A percentile compares a stretch with the other conserved stretches of the same genome.
Evolutionary conservation across 2,113 vertebrate genomes (phyloP).

Genomic region (Myanophis thanlyinensis): DNA sequence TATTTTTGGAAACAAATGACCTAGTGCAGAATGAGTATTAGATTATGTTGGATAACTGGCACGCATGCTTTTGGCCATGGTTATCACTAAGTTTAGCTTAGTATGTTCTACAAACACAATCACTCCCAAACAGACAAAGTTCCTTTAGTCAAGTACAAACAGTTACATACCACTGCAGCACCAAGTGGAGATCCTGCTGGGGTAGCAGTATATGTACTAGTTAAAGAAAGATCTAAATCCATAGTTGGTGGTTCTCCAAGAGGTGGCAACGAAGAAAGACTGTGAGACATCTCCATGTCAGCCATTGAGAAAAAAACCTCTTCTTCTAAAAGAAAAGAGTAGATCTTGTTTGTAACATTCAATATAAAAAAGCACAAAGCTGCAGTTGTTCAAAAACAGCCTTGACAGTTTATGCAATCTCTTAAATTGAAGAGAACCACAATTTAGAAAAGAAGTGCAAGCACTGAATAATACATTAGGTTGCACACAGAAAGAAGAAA

Average conservation of each 20-base stretch:
- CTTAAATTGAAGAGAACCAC: not conserved
- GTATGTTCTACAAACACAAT: not conserved
- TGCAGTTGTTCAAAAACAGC: not conserved
- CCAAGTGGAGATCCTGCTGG: conserved; percentile 88
- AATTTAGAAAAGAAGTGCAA: not conserved
- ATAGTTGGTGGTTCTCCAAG: conserved; percentile 93
- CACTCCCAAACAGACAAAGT: not conserved
- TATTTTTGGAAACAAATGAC: not conserved
- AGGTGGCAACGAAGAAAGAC: conserved; percentile 92
- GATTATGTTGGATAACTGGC: not conserved
- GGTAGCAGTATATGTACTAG: conserved; percentile 88
- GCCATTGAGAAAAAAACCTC: conserved; percentile 99
- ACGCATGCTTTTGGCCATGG: not conserved
- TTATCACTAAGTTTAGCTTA: not conserved
- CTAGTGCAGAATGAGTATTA: not conserved
- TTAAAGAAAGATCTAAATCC: conserved; percentile 92
- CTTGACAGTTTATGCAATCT: not conserved
- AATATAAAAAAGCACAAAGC: not conserved
- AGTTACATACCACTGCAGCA: conserved; percentile 77
- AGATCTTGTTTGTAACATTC: conserved; percentile 20
- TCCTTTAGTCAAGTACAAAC: not conserved
- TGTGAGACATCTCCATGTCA: conserved; percentile 99
- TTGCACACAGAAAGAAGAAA: not conserved
- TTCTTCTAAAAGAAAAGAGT: conserved; percentile 74
- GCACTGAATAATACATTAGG: not conserved